A percentile compares a stretch with the other conserved stretches of the same genome.
Evolutionary conservation across 2,113 vertebrate species (phyloP).

Genomic region (Paradoxurus hermaphroditus): DNA sequence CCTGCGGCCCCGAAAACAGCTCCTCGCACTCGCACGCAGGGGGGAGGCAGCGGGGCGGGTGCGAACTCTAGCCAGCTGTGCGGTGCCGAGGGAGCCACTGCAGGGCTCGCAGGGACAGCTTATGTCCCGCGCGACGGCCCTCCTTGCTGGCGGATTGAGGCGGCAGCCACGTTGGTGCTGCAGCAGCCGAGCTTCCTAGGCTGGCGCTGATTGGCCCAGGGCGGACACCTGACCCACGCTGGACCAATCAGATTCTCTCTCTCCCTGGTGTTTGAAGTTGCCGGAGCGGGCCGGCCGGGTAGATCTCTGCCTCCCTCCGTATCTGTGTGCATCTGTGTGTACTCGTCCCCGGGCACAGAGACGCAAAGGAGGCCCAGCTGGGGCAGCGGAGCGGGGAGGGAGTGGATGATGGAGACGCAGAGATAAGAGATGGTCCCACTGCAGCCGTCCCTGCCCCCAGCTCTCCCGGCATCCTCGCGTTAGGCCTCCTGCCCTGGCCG

Average conservation of each 20-base stretch:
- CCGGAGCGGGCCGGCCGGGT: background rate
- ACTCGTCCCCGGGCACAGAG: background rate
- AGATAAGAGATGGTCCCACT: background rate
- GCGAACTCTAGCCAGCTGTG: background rate
- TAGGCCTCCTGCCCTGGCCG: background rate
- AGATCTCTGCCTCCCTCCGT: background rate
- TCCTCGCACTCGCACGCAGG: rapidly evolving
- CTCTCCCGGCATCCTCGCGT: background rate
- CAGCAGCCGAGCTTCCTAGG: background rate
- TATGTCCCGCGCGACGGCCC: background rate
- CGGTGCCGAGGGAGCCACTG: background rate
- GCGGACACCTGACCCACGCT: background rate
- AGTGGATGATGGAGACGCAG: background rate
- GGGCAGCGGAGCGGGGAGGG: background rate
- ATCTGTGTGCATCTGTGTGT: rapidly evolving
- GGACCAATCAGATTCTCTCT: background rate
- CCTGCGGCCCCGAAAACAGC: background rate
- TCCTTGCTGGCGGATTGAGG: rapidly evolving
- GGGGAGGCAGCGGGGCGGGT: rapidly evolving
- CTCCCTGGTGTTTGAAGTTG: background rate
- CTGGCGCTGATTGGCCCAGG: background rate
- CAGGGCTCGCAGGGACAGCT: background rate
- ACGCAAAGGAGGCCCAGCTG: background rate
- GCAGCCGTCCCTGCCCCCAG: background rate
- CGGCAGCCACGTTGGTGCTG: background rate